Base-by-base conservation (phyloP, 2,888 invertebrate genomes). In the Cephus pulcher region DNA sequence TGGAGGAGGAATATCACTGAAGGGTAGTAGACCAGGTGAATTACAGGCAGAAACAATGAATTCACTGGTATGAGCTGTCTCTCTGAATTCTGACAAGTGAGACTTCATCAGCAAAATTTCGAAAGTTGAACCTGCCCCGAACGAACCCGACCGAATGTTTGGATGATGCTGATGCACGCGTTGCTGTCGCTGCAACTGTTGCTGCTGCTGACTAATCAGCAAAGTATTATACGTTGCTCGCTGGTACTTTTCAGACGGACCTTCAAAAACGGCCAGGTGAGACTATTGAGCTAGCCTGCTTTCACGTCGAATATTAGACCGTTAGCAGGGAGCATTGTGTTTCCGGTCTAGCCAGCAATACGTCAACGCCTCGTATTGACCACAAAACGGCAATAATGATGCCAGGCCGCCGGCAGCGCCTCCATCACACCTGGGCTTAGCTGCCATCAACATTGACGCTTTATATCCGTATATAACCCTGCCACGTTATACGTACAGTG, bases 361-460 rank as follows among this genome's bases (percentile, higher is more conserved):
- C 86, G 86, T 86, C 86, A 86, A 85, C 84, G 85, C 84, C 85
- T 86, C 84, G 86, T 85, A 82, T 86, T 79, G 79, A 84, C 86
- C 80, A 83, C 86, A 86, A 86, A 86, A 82, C 82, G 82, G 86
- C 85, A 86, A 86, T 86, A 85, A 86, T 84, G 86, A 86, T 81
- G 82, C 86, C 80, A 82, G 33, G 71, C 71, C 12, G 4, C 12
- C 71, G 56, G 23, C 9, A 32, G 32, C 12, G 71, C 33, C 32
- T 32, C 15, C 15, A 9, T 71, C 71, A 32, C 32, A 32, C 71
- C 33, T 34, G 56, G 56, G 56, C 23, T 56, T 56, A 56, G 23
- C 56, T 23, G 56, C 56, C 23, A 23, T 56, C 56, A 9, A 56
- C 56, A 56, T 56, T 0, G 23, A 56, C 23, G 56, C 9, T 56